Percentiles rank a stretch among this genome's conserved stretches.
phyloP scores from a whole-genome alignment of 1,140 invertebrate genomes.

The Lithobius niger region DNA sequence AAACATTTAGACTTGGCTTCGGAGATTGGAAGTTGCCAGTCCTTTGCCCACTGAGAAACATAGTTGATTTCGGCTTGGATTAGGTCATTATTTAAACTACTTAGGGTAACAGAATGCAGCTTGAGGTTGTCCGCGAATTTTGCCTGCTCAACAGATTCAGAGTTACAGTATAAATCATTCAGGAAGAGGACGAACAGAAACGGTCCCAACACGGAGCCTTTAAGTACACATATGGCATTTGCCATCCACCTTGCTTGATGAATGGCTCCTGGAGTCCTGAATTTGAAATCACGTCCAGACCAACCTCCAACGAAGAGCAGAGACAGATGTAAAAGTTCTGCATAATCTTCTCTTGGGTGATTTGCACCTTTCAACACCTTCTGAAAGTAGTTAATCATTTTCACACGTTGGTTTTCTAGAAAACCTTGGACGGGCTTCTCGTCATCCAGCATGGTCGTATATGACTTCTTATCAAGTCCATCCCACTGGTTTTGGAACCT shows the following conservation, averaged over 20 bases:
- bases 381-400: slow-evolving; percentile 14
- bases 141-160: too few relatives aligned
- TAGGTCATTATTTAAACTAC: too few relatives aligned
- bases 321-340: slow-evolving; percentile 10
- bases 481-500: slow-evolving; percentile 10
- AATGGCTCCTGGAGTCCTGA: slow-evolving; percentile 8
- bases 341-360: slow-evolving; percentile 5
- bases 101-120: too few relatives aligned
- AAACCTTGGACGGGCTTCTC: not conserved
- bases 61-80: too few relatives aligned
- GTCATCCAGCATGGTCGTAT: slow-evolving; percentile 9
- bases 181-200: too few relatives aligned
- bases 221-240: slow-evolving; percentile 10
- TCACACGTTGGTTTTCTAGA: slow-evolving; percentile 10
- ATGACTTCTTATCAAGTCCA: slow-evolving; percentile 13
- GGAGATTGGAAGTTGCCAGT: too few relatives aligned
- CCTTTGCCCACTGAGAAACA: too few relatives aligned
- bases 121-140: too few relatives aligned
- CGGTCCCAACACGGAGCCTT: too few relatives aligned
- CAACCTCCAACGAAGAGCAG: slow-evolving; percentile 8
- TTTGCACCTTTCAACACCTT: not conserved
- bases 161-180: too few relatives aligned
- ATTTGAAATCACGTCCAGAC: not conserved
- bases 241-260: slow-evolving; percentile 12
- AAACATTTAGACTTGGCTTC: too few relatives aligned